These are phyloP conservation scores for western clawed frog (Xenopus tropicalis) DNA, from an alignment of 2,113 vertebrate species.

Conservation along the genomic window UCB_Xtro_10.0 CM004447.2:41183001-41183500, in stretches of 20 bases:
- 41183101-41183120: too few species aligned
- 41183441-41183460: slow-evolving; percentile 25
- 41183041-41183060: too few species aligned
- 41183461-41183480: slow-evolving; percentile 28
- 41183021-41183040: too few species aligned
- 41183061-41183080: too few species aligned
- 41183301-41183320: slow-evolving; percentile 28
- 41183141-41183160: too few species aligned
- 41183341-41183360: slow-evolving; percentile 41
- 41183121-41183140: too few species aligned
- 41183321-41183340: slow-evolving; percentile 34
- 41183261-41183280: slow-evolving; percentile 11
- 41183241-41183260: not conserved
- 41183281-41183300: slow-evolving; percentile 28
- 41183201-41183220: too few species aligned
- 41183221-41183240: not conserved
- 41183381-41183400: slow-evolving; percentile 43
- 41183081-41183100: too few species aligned
- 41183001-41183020: too few species aligned
- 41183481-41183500: slow-evolving; percentile 37
- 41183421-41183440: slow-evolving; percentile 35
- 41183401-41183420: slow-evolving; percentile 35
- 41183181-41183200: too few species aligned
- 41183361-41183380: slow-evolving; percentile 34
- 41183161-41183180: too few species aligned